A percentile compares a stretch with the other conserved stretches of the same genome.
Evolutionary conservation across 1,140 invertebrate species (phyloP).

Genomic region (Papilio helenus): DNA sequence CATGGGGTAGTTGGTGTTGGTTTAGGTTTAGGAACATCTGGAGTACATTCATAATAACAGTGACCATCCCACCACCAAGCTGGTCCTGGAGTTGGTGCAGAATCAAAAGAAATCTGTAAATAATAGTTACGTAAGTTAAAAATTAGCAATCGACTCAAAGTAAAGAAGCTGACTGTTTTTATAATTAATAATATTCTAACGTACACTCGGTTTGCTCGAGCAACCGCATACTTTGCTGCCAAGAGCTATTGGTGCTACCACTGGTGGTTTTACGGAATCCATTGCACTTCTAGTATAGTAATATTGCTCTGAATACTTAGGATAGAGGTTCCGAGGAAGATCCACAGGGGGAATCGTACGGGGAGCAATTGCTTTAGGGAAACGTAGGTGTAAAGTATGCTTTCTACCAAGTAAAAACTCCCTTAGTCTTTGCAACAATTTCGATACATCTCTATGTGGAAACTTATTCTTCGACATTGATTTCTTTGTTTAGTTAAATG

Average conservation of each 20-base stretch:
- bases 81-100: slow-evolving; percentile 59
- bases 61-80: slow-evolving; percentile 74
- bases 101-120: slow-evolving; percentile 56
- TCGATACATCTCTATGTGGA: slow-evolving; percentile 57
- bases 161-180: background rate
- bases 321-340: slow-evolving; percentile 59
- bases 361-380: slow-evolving; percentile 57
- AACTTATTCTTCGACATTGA: slow-evolving; percentile 31
- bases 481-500: background rate
- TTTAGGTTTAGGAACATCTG: slow-evolving; percentile 37
- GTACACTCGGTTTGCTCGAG: background rate
- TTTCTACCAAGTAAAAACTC: slow-evolving; percentile 67
- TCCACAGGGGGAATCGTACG: slow-evolving; percentile 64
- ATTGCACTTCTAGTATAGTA: slow-evolving; percentile 57
- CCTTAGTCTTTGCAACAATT: slow-evolving; percentile 55
- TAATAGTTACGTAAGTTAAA: background rate
- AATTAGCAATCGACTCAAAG: background rate
- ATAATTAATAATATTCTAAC: background rate
- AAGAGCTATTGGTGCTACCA: slow-evolving; percentile 63
- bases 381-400: slow-evolving; percentile 61
- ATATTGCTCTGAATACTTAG: slow-evolving; percentile 62
- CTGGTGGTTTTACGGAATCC: slow-evolving; percentile 65
- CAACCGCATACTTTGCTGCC: background rate
- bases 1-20: background rate
- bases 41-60: slow-evolving; percentile 58